Conservation (phyloP, 1,140 invertebrate species). For the Trachymyrmex septentrionalis region DNA sequence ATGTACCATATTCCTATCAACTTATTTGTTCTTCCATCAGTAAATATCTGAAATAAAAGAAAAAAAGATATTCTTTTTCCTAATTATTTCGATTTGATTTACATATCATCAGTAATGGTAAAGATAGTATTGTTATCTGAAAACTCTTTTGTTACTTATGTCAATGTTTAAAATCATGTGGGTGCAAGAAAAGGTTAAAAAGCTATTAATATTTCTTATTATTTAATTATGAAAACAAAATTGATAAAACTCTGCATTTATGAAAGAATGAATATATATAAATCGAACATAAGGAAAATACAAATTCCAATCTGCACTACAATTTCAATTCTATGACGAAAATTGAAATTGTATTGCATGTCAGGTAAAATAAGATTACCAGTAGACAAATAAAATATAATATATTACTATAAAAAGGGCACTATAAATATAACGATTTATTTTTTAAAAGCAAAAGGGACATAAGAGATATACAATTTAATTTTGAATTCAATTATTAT, state of each 20-base stretch:
- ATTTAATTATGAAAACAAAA: neutral
- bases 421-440: neutral
- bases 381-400: constrained; percentile 6
- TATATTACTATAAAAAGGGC: neutral
- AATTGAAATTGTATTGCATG: neutral
- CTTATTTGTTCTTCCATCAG: constrained; percentile 98
- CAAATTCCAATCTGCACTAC: neutral
- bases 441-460: neutral
- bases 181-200: neutral
- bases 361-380: neutral
- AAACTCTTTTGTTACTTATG: neutral
- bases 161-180: neutral
- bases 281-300: neutral
- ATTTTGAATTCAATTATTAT: neutral
- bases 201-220: neutral
- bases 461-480: neutral
- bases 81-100: neutral
- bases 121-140: too few species aligned
- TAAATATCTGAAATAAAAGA: constrained; percentile 91
- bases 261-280: neutral
- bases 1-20: constrained; percentile 92
- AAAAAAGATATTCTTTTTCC: neutral
- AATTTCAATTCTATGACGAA: neutral
- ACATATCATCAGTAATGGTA: neutral
- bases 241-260: neutral